These are phyloP conservation scores for Falco novaeseelandiae DNA, from an alignment of 2,797 vertebrate genomes.

Conservation along the genomic window DNA sequence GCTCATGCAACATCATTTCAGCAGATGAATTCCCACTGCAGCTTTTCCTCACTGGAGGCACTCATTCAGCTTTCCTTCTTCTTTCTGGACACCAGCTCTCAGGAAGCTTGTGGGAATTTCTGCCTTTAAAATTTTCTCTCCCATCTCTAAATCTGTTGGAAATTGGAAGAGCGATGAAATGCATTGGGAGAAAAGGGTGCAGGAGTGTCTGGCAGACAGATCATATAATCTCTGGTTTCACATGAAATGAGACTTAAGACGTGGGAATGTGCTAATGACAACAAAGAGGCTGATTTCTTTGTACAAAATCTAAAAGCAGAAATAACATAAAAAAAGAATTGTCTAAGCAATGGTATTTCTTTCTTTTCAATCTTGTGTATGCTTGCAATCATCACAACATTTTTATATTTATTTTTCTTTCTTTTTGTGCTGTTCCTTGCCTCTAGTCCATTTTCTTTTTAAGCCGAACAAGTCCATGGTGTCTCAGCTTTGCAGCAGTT, in stretches of 20 bases:
- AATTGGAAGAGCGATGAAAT: neutral
- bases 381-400: neutral
- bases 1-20: accelerated
- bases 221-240: neutral
- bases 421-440: neutral
- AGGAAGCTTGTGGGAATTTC: neutral
- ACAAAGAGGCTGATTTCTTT: neutral
- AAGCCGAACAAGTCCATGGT: neutral
- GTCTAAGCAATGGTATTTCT: neutral
- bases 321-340: neutral
- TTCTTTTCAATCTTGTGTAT: neutral
- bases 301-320: neutral
- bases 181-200: neutral
- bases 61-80: neutral
- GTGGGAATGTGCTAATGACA: neutral
- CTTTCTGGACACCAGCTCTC: neutral
- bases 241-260: neutral
- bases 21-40: neutral
- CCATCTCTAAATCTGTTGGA: neutral
- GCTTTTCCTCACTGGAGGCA: neutral
- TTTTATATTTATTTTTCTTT: neutral
- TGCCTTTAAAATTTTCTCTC: neutral
- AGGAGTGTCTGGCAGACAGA: neutral
- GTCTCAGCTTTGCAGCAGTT: neutral
- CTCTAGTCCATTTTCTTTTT: neutral